phyloP scores from a whole-genome alignment of 1,140 invertebrate species.

The Drosophila bocqueti region DNA sequence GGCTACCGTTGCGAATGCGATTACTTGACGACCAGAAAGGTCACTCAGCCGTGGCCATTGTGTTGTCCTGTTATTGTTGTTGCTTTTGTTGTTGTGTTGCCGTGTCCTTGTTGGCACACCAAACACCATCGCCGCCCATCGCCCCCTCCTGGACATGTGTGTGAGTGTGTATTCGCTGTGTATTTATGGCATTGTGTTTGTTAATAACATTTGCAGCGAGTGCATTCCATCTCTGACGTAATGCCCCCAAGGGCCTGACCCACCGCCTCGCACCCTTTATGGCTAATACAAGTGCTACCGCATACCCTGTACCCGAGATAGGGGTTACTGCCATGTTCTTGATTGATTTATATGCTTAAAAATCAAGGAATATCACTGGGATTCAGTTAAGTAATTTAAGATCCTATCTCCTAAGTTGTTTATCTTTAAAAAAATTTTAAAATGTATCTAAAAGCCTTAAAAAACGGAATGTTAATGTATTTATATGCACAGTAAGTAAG shows the following conservation, averaged over 20 bases:
- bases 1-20: slow-evolving; percentile 67
- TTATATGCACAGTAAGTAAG: neutral
- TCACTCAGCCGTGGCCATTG: slow-evolving; percentile 58
- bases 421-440: neutral
- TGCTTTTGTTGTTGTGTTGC: slow-evolving; percentile 4
- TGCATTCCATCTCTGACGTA: slow-evolving; percentile 67
- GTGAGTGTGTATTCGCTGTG: slow-evolving; percentile 16
- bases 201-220: slow-evolving; percentile 70
- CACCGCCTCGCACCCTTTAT: neutral
- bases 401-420: neutral
- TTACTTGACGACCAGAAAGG: slow-evolving; percentile 64
- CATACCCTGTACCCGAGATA: slow-evolving; percentile 7
- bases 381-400: neutral
- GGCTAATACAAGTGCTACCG: slow-evolving; percentile 36
- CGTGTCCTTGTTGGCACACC: slow-evolving; percentile 31
- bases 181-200: slow-evolving; percentile 67
- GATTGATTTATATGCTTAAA: neutral
- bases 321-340: too few species aligned
- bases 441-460: neutral
- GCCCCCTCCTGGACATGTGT: neutral
- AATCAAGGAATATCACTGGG: neutral
- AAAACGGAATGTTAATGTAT: neutral
- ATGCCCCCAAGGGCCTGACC: slow-evolving; percentile 28
- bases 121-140: neutral
- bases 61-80: slow-evolving; percentile 29